These are phyloP conservation scores for Diglossa cyanea DNA, from an alignment of 2,797 vertebrate genomes.

Conservation along the genomic window DNA sequence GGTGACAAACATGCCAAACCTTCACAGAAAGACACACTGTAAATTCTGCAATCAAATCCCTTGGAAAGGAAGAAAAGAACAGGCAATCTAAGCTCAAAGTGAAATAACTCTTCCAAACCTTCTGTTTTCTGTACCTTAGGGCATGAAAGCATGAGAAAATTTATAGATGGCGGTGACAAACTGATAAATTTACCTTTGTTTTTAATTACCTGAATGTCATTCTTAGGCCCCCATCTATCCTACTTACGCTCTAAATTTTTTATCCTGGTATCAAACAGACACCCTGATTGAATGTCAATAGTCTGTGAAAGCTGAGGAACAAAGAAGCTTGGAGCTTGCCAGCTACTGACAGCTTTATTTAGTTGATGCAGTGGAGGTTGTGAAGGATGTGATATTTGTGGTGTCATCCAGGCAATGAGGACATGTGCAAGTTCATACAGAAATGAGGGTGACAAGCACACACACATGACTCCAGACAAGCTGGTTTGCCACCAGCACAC, in stretches of 20 bases:
- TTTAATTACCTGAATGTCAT: background rate
- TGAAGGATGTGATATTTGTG: background rate
- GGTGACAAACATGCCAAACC: background rate
- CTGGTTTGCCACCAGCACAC: background rate
- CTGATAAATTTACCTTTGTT: background rate
- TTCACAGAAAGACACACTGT: background rate
- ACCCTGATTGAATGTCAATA: background rate
- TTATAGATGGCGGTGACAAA: background rate
- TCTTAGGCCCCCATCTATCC: background rate
- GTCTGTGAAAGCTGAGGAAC: background rate
- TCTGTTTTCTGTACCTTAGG: background rate
- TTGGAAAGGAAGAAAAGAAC: background rate
- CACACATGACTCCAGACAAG: fast-evolving
- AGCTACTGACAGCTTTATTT: background rate
- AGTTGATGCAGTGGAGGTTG: background rate
- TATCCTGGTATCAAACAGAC: background rate
- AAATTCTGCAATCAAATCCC: background rate
- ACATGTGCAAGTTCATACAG: background rate
- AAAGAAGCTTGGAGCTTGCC: background rate
- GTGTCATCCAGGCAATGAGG: background rate
- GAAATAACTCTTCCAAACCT: background rate
- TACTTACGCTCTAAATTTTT: background rate
- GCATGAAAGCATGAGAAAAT: background rate
- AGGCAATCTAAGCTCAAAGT: background rate
- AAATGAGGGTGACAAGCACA: background rate